phyloP scores from a whole-genome alignment of 2,888 invertebrate genomes.

The Drosophila neotestacea region DNA sequence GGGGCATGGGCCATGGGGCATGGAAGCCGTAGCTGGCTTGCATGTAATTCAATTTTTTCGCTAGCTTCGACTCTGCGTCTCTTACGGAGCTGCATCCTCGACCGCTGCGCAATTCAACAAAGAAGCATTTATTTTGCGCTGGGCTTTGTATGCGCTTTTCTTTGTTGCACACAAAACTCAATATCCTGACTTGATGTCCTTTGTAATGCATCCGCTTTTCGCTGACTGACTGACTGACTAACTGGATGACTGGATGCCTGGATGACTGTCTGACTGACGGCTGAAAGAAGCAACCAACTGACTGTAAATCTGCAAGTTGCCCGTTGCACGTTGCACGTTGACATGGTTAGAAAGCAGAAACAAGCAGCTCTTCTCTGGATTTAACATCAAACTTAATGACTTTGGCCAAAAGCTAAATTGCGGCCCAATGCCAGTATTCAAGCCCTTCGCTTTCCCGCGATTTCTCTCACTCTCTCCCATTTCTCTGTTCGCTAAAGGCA shows the following conservation, averaged over 20 bases:
- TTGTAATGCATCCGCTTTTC: slow-evolving; percentile 77
- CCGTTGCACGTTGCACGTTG: slow-evolving; percentile 55
- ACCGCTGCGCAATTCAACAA: slow-evolving; percentile 63
- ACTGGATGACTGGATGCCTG: slow-evolving; percentile 18
- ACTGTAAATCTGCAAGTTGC: slow-evolving; percentile 66
- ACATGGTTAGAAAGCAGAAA: slow-evolving; percentile 44
- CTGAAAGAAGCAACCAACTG: slow-evolving; percentile 35
- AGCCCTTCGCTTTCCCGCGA: background rate
- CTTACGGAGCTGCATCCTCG: slow-evolving; percentile 16
- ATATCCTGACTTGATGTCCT: slow-evolving; percentile 74
- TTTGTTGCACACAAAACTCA: slow-evolving; percentile 79
- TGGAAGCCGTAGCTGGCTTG: slow-evolving; percentile 32
- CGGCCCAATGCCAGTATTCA: slow-evolving; percentile 2
- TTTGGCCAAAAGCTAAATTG: slow-evolving; percentile 76
- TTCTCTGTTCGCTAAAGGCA: slow-evolving; percentile 22
- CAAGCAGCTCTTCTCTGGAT: slow-evolving; percentile 45
- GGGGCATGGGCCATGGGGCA: slow-evolving; percentile 10
- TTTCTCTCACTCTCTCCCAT: background rate
- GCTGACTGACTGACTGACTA: slow-evolving; percentile 31
- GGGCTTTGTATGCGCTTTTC: slow-evolving; percentile 77
- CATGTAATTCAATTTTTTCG: slow-evolving; percentile 78
- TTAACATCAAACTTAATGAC: slow-evolving; percentile 74
- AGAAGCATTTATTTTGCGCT: slow-evolving; percentile 78
- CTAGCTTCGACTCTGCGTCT: slow-evolving; percentile 18
- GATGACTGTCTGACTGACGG: slow-evolving; percentile 24